These are phyloP conservation scores for Hydrotaea cyrtoneurina DNA, from an alignment of 2,888 invertebrate genomes.

Conservation along the genomic window DNA sequence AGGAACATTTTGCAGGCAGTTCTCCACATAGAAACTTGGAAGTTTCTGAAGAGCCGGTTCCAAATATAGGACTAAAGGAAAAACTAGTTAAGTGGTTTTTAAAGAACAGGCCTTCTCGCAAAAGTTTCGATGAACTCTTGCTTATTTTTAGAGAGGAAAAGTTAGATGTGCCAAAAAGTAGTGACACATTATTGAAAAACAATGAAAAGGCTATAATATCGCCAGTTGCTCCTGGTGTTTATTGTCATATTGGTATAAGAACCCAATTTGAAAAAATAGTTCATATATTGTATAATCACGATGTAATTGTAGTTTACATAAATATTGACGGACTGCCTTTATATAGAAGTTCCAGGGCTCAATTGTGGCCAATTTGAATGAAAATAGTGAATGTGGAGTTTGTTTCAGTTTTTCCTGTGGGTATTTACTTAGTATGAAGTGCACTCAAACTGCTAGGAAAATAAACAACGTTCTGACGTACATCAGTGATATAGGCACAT, in stretches of 20 bases:
- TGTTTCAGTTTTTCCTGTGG: not conserved
- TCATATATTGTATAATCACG: not conserved
- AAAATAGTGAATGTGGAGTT: not conserved
- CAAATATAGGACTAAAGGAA: not conserved
- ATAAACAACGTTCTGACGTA: not conserved
- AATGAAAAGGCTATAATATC: not conserved
- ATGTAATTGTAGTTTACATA: not conserved
- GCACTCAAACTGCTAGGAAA: not conserved
- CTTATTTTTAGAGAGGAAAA: not conserved
- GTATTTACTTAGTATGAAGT: not conserved
- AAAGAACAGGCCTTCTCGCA: not conserved
- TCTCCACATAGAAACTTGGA: not conserved
- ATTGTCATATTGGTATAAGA: slow-evolving; percentile 4
- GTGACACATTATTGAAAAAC: not conserved
- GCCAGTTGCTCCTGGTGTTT: not conserved
- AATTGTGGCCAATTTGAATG: not conserved
- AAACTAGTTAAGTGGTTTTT: not conserved
- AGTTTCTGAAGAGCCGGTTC: not conserved
- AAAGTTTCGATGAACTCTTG: not conserved
- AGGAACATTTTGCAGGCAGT: not conserved
- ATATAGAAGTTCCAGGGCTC: not conserved
- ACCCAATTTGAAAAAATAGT: not conserved
- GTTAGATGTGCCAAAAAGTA: not conserved
- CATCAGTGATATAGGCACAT: not conserved
- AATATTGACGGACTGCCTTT: slow-evolving; percentile 7